These are phyloP conservation scores for Elmis aenea DNA, from an alignment of 2,888 invertebrate species.

Conservation along the genomic window DNA sequence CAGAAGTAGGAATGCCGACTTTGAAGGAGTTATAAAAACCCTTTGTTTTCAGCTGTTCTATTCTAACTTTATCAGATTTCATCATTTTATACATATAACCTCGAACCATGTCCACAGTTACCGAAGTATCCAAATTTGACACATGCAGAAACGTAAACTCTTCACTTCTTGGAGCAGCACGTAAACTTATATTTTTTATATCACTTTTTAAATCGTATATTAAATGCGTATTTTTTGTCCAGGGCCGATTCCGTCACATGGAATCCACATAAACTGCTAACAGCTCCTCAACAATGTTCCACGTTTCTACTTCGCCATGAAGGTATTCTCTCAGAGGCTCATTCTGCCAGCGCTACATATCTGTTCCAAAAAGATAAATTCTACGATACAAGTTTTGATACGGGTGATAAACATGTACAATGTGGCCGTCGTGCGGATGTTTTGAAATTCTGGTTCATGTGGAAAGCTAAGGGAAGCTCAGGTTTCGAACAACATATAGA, in stretches of 20 bases:
- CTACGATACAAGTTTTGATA: conserved; percentile 77
- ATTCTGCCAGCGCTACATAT: conserved; percentile 76
- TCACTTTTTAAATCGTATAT: no score
- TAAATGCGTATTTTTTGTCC: conserved; percentile 32
- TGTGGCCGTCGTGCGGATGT: conserved; percentile 95
- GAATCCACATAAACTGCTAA: conserved; percentile 91
- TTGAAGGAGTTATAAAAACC: no score
- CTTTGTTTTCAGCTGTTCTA: no score
- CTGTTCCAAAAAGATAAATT: conserved; percentile 89
- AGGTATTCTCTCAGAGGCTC: conserved; percentile 65
- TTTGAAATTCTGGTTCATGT: conserved; percentile 97
- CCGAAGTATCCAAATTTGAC: no score
- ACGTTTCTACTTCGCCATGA: conserved; percentile 71
- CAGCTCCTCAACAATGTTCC: conserved; percentile 89
- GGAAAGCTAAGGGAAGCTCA: conserved; percentile 87
- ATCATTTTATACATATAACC: no score
- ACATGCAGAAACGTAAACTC: no score
- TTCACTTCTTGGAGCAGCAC: no score
- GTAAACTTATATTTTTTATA: no score
- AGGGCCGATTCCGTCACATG: conserved; percentile 89
- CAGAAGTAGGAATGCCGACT: no score
- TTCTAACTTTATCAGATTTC: no score
- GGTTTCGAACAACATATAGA: conserved; percentile 77
- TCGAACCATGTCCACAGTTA: no score
- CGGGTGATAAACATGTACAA: conserved; percentile 91